phyloP scores from a whole-genome alignment of 2,888 invertebrate species.

The Papilio demoleus region DNA sequence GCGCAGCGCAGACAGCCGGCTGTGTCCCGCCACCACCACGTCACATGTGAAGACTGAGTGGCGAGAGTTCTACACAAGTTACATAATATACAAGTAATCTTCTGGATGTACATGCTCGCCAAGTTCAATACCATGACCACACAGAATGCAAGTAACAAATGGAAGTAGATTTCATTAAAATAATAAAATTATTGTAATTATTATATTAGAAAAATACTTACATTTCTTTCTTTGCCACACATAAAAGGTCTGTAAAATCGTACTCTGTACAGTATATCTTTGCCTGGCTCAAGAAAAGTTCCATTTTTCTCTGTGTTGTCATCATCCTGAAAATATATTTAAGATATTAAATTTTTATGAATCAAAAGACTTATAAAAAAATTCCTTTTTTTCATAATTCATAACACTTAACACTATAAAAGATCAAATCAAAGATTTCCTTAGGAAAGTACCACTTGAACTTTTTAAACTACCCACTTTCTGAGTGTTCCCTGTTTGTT shows the following conservation, averaged over 20 bases:
- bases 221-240: constrained; percentile 53
- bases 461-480: too few relatives aligned
- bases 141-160: too few relatives aligned
- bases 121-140: too few relatives aligned
- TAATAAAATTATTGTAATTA: too few relatives aligned
- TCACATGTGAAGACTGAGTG: constrained; percentile 68
- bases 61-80: constrained; percentile 49
- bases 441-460: too few relatives aligned
- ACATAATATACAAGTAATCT: too few relatives aligned
- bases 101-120: too few relatives aligned
- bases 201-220: too few relatives aligned
- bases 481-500: too few relatives aligned
- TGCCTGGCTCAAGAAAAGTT: constrained; percentile 61
- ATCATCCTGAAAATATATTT: constrained; percentile 48
- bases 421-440: too few relatives aligned
- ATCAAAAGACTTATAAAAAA: not conserved
- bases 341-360: not conserved
- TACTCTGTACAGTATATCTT: constrained; percentile 63
- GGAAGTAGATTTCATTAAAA: too few relatives aligned
- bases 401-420: not conserved
- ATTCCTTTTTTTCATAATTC: not conserved
- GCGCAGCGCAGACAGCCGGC: constrained; percentile 87
- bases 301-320: constrained; percentile 41
- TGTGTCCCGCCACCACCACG: constrained; percentile 67
- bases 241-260: constrained; percentile 66